A percentile compares a stretch with the other conserved stretches of the same genome.
phyloP scores from a whole-genome alignment of 2,113 vertebrate species.

The Galbula dea region DNA sequence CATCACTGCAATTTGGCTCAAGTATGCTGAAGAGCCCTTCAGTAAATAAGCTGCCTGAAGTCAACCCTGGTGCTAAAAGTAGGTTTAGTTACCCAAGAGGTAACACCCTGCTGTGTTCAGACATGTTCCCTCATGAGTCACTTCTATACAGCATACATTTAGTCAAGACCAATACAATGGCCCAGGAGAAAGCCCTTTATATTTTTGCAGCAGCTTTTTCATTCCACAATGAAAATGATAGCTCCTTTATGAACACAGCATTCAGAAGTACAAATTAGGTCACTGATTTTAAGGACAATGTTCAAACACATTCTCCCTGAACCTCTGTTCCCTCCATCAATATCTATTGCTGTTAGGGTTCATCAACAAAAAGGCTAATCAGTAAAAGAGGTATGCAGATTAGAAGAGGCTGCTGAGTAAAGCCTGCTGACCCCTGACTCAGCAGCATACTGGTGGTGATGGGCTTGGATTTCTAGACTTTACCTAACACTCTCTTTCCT shows the following conservation, averaged over 20 bases:
- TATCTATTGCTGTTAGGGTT: neutral
- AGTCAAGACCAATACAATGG: neutral
- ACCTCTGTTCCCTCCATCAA: neutral
- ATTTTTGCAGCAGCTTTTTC: neutral
- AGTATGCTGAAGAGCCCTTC: neutral
- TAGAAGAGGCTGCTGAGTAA: neutral
- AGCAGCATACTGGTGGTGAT: neutral
- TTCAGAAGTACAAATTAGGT: neutral
- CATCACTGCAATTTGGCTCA: neutral
- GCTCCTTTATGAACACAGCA: neutral
- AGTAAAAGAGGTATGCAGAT: neutral
- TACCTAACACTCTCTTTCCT: neutral
- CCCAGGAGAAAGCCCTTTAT: neutral
- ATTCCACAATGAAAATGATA: neutral
- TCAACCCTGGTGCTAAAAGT: slow-evolving; percentile 32
- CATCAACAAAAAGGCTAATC: neutral
- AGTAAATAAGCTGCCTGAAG: slow-evolving; percentile 34
- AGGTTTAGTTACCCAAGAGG: slow-evolving; percentile 36
- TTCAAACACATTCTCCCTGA: neutral
- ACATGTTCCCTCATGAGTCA: slow-evolving; percentile 31
- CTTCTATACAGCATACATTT: neutral
- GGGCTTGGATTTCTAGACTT: neutral
- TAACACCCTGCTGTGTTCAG: slow-evolving; percentile 19
- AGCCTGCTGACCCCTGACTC: neutral
- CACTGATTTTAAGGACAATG: neutral